Conservation (phyloP, 2,888 invertebrate species). For the Drosophila picticornis region DNA sequence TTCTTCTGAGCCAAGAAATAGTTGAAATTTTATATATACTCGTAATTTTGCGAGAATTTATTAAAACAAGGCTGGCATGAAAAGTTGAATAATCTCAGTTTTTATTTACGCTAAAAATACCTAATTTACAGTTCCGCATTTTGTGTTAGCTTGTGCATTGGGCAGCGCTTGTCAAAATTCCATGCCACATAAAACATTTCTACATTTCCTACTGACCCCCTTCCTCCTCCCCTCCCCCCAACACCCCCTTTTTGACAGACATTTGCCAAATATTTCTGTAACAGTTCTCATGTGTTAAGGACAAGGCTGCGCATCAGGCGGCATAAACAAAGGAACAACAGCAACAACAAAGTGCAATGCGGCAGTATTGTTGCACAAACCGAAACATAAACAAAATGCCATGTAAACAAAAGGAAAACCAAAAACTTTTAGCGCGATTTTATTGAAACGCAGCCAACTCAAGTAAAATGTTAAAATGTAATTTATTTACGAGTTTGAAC, state of each 20-base stretch:
- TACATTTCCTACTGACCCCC: background rate
- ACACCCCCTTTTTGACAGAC: constrained; percentile 26
- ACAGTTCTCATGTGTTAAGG: constrained; percentile 71
- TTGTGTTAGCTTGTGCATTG: constrained; percentile 40
- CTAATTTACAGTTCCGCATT: constrained; percentile 22
- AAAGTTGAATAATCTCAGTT: constrained; percentile 2
- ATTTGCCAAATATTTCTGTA: constrained; percentile 53
- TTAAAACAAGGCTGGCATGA: background rate
- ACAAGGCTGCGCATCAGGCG: constrained; percentile 61
- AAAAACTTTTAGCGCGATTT: constrained; percentile 20
- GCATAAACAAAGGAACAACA: constrained; percentile 24
- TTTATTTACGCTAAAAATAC: background rate
- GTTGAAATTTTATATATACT: background rate
- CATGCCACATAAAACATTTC: constrained; percentile 31
- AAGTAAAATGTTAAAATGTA: constrained; percentile 19
- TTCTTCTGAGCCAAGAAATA: background rate
- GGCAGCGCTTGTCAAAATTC: constrained; percentile 52
- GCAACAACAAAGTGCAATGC: constrained; percentile 57
- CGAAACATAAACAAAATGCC: constrained; percentile 66
- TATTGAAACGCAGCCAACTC: constrained; percentile 57
- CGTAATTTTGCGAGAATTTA: background rate
- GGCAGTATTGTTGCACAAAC: constrained; percentile 62
- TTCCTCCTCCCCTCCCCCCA: too few species aligned
- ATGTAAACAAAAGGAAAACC: constrained; percentile 48
- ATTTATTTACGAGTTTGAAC: constrained; percentile 36